A percentile compares a stretch with the other conserved stretches of the same genome.
Evolutionary conservation across 2,797 vertebrate species (phyloP).

Genomic region (Catharus ustulatus): DNA sequence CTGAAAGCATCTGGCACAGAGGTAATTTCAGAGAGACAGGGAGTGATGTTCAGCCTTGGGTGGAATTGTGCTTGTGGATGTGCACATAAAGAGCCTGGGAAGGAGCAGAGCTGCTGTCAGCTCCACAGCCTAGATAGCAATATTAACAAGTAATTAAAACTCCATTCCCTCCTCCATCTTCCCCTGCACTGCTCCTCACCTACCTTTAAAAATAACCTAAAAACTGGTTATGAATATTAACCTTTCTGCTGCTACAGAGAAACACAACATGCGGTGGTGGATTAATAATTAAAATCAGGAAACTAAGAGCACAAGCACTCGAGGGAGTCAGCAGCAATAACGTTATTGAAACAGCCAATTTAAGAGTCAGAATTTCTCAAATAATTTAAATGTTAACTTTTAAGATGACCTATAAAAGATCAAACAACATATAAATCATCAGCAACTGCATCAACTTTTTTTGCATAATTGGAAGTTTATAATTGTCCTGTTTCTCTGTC

Average conservation of each 20-base stretch:
- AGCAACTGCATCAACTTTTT: neutral
- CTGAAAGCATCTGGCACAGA: neutral
- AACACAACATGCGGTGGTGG: neutral
- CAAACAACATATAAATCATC: conserved; percentile 45
- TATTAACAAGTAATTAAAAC: conserved; percentile 50
- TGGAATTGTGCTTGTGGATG: neutral
- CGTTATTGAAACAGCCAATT: conserved; percentile 46
- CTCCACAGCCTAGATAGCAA: neutral
- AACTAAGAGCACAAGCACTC: conserved; percentile 15
- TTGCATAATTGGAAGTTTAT: conserved; percentile 12
- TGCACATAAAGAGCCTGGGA: neutral
- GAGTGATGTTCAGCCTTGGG: neutral
- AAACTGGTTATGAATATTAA: conserved; percentile 31
- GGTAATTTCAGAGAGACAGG: neutral
- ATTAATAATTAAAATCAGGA: conserved; percentile 60
- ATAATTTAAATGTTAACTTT: conserved; percentile 60
- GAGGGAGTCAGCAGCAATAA: conserved; percentile 24
- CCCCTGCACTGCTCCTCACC: neutral
- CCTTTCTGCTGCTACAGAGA: conserved; percentile 32
- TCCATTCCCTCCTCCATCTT: neutral
- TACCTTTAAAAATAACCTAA: conserved; percentile 26
- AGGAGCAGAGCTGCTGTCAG: conserved; percentile 18
- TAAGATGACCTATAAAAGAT: conserved; percentile 46
- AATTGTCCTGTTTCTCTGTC: neutral
- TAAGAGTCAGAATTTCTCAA: conserved; percentile 51